Evolutionary conservation across 2,888 invertebrate genomes (phyloP).

Genomic region (Coecobrya sp.): DNA sequence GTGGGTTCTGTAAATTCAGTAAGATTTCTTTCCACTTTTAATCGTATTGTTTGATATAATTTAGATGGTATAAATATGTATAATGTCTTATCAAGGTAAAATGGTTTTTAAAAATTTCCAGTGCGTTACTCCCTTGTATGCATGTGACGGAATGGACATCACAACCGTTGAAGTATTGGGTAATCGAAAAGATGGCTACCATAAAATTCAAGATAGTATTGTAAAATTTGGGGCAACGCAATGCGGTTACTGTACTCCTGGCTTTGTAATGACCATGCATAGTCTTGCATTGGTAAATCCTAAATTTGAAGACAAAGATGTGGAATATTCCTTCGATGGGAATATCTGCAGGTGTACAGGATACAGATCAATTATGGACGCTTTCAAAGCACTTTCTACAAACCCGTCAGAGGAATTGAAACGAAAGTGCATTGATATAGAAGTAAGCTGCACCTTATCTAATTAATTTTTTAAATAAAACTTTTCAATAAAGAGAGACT

Average conservation of each 20-base stretch:
- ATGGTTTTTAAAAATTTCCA: too few species aligned
- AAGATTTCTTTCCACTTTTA: slow-evolving; percentile 60
- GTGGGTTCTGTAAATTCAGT: slow-evolving; percentile 91
- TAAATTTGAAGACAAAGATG: slow-evolving; percentile 90
- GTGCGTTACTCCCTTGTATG: slow-evolving; percentile 88
- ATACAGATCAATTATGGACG: slow-evolving; percentile 91
- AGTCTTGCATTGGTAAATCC: slow-evolving; percentile 87
- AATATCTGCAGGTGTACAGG: slow-evolving; percentile 87
- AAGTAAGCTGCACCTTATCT: slow-evolving; percentile 87
- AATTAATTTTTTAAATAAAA: too few species aligned
- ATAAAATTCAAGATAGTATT: slow-evolving; percentile 87
- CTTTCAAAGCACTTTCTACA: slow-evolving; percentile 91
- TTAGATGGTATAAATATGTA: too few species aligned
- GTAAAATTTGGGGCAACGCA: slow-evolving; percentile 91
- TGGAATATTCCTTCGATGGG: slow-evolving; percentile 90
- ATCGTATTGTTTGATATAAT: background rate
- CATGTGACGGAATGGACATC: slow-evolving; percentile 88
- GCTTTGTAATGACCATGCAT: slow-evolving; percentile 91
- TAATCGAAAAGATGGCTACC: slow-evolving; percentile 87
- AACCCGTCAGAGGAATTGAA: slow-evolving; percentile 89
- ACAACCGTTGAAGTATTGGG: slow-evolving; percentile 88
- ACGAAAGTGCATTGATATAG: slow-evolving; percentile 88
- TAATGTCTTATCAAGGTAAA: too few species aligned
- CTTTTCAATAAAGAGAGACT: background rate
- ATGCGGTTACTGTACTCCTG: slow-evolving; percentile 93